phyloP scores from a whole-genome alignment of 2,797 vertebrate species.

The Megaceryle alcyon region DNA sequence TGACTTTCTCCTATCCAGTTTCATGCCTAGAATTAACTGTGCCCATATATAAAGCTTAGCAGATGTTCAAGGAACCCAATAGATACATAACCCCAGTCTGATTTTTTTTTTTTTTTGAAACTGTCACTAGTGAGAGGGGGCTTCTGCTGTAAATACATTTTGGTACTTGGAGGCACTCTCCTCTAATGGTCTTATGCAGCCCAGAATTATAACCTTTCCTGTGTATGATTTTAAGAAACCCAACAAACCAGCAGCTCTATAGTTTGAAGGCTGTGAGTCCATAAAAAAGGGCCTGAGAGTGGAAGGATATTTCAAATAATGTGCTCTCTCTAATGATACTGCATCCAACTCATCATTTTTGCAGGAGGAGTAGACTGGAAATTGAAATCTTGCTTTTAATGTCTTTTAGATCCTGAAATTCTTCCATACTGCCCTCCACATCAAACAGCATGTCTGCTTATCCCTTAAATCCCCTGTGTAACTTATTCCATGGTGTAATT shows the following conservation, averaged over 20 bases:
- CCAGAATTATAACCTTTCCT: not conserved
- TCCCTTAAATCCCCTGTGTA: not conserved
- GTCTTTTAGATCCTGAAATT: not conserved
- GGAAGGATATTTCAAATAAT: not conserved
- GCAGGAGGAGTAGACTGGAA: not conserved
- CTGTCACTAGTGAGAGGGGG: not conserved
- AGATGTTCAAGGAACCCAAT: conserved; percentile 1
- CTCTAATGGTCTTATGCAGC: not conserved
- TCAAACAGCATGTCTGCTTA: not conserved
- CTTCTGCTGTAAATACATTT: not conserved
- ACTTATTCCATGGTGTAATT: not conserved
- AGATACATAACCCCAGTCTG: not conserved
- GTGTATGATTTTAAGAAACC: not conserved
- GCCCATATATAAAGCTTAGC: not conserved
- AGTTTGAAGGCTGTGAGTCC: not conserved
- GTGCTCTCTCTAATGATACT: not conserved
- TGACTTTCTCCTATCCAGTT: conserved; percentile 14
- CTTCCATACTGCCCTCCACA: not conserved
- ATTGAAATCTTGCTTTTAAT: not conserved
- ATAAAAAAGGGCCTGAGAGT: not conserved
- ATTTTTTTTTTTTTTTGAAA: not conserved
- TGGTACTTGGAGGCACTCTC: not conserved
- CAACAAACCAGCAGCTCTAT: not conserved
- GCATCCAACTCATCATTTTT: not conserved
- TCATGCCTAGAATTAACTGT: conserved; percentile 38